Evolutionary conservation across 2,888 invertebrate genomes (phyloP).

Genomic region (Selenia dentaria): DNA sequence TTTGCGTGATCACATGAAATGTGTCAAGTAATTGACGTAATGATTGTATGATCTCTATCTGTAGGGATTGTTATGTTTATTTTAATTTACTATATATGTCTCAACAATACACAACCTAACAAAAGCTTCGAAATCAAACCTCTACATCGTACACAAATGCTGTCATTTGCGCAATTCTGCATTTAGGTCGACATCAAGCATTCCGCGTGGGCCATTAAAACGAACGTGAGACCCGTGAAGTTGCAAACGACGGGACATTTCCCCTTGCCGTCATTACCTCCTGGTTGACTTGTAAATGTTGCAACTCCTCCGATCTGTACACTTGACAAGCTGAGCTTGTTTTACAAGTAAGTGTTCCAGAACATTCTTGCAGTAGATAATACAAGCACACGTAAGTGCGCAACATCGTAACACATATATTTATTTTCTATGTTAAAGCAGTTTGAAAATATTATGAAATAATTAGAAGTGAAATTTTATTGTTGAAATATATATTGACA

Average conservation of each 20-base stretch:
- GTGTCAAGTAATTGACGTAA: too few species aligned
- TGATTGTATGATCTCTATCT: too few species aligned
- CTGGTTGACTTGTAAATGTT: conserved; percentile 23
- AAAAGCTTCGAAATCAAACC: not conserved
- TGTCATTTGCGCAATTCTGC: conserved; percentile 47
- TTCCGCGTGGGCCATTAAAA: conserved; percentile 46
- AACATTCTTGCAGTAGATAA: not conserved
- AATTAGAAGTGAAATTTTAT: too few species aligned
- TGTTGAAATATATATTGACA: too few species aligned
- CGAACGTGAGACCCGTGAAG: conserved; percentile 62
- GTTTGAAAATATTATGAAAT: too few species aligned
- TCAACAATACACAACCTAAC: too few species aligned
- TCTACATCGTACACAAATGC: not conserved
- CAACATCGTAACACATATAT: too few species aligned
- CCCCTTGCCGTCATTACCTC: conserved; percentile 68
- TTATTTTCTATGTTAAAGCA: too few species aligned
- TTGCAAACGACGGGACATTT: conserved; percentile 69
- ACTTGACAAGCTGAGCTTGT: not conserved
- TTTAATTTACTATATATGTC: too few species aligned
- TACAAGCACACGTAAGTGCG: too few species aligned
- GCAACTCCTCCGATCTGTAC: conserved; percentile 13
- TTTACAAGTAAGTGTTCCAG: not conserved
- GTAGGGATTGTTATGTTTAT: too few species aligned
- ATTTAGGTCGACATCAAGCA: conserved; percentile 53
- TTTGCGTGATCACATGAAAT: too few species aligned